Evolutionary conservation across 2,797 vertebrate species (phyloP), one percentile per base, ranked within the genome.

Genomic region (Chanos chanos): DNA sequence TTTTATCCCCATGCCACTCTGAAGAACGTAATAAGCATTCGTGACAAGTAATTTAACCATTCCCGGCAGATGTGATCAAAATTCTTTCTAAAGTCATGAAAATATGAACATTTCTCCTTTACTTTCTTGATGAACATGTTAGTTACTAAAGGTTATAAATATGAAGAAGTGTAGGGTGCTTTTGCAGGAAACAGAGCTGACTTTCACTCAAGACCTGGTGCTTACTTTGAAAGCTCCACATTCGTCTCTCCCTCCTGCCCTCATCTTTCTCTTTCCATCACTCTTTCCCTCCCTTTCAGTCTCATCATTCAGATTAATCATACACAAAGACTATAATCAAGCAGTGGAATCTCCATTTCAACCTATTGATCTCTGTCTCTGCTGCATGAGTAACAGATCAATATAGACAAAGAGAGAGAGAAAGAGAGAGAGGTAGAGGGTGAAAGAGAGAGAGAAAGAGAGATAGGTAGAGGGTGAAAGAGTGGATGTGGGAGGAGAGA

Each of bases 261-360:
- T 1, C 48, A 7, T 9, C 3, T 60, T 13, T 18, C 36, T 66
- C 22, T 25, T 49, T 9, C 13, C 25, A 28, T 27, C 16, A 27
- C 22, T 28, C 24, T 25, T 3, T 54, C 33, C 55, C 27, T 65
- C 19, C 51, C 16, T 59, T 33, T 59, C 13, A 54, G 41, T 52
- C 51, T 44, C 33, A n/a, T n/a, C 59, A 30, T 40, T 31, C 13
- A 68, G 62, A 74, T 76, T 58, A 70, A 65, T 72, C 30, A 41
- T 68, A 61, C 45, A 48, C 45, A 73, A 56, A 62, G 27, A 2
- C 30, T 58, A 51, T 45, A 21, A 50, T 71, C 69, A 47, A 41
- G 9, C 62, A 19, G 50, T 54, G 55, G 62, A 71, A 61, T 73
- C 62, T 70, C 61, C 51, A 71, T 76, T 74, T 72, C 57, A 36